A percentile compares a stretch with the other conserved stretches of the same genome.
Conservation (phyloP, 2,113 vertebrate species). For the Neodon shergylaensis region DNA sequence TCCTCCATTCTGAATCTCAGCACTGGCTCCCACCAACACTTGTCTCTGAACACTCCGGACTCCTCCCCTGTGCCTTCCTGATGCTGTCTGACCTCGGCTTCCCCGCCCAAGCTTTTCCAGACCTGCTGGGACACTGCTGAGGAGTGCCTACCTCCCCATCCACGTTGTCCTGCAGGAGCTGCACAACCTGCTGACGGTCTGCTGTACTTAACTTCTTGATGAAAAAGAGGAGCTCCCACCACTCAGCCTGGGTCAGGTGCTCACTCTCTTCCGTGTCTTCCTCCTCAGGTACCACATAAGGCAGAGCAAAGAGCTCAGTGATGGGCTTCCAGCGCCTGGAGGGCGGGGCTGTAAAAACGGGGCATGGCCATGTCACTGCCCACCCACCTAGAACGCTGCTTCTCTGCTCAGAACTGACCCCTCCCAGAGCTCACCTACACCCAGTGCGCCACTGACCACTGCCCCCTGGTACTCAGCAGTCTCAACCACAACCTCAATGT, state of each 20-base stretch:
- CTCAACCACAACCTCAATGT: conserved; percentile 75
- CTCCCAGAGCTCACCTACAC: conserved; percentile 75
- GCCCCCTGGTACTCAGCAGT: background rate
- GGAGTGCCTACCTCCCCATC: conserved; percentile 85
- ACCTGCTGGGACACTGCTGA: background rate
- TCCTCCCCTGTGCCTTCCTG: accelerated
- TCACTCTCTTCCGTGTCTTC: conserved; percentile 74
- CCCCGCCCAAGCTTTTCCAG: background rate
- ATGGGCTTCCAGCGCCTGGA: conserved; percentile 87
- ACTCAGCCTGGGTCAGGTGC: conserved; percentile 90
- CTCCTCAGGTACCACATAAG: conserved; percentile 87
- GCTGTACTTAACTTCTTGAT: conserved; percentile 90
- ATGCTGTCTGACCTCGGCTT: accelerated
- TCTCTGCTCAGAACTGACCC: background rate
- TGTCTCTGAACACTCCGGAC: background rate
- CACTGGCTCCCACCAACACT: background rate
- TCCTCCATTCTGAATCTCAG: background rate
- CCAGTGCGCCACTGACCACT: background rate
- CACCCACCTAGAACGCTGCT: too few species aligned
- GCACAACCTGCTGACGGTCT: conserved; percentile 88
- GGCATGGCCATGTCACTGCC: background rate
- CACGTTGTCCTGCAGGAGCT: conserved; percentile 87
- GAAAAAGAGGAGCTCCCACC: conserved; percentile 98
- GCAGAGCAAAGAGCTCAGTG: conserved; percentile 89
- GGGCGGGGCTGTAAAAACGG: conserved; percentile 19